Conservation (phyloP, 2,888 invertebrate genomes). For the Andricus quercusramuli region DNA sequence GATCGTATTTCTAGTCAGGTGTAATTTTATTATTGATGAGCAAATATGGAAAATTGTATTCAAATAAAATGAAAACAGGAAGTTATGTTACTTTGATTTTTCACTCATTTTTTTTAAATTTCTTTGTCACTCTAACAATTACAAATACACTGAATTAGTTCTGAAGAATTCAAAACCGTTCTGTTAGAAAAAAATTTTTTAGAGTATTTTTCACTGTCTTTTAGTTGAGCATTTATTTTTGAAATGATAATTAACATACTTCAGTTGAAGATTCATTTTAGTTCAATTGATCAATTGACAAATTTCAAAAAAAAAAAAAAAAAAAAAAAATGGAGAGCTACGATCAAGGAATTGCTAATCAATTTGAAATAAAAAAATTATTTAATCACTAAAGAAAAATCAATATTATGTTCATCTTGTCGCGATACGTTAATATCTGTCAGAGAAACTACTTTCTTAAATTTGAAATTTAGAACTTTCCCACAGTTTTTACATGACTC, state of each 20-base stretch:
- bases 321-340: no score
- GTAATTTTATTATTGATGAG: neutral
- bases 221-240: no score
- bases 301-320: no score
- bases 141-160: no score
- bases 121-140: neutral
- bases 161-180: no score
- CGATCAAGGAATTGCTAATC: neutral
- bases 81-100: neutral
- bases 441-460: neutral
- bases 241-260: no score
- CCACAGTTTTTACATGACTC: neutral
- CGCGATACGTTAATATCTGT: neutral
- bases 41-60: neutral
- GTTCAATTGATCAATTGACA: no score
- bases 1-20: neutral
- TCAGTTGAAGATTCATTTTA: no score
- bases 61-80: neutral
- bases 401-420: neutral
- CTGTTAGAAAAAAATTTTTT: no score
- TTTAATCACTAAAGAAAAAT: neutral
- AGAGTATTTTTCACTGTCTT: no score
- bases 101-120: neutral
- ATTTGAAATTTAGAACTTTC: neutral
- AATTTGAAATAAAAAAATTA: neutral